These are phyloP conservation scores for Sorex araneus DNA, from an alignment of 2,113 vertebrate species.

Conservation along the genomic window DNA sequence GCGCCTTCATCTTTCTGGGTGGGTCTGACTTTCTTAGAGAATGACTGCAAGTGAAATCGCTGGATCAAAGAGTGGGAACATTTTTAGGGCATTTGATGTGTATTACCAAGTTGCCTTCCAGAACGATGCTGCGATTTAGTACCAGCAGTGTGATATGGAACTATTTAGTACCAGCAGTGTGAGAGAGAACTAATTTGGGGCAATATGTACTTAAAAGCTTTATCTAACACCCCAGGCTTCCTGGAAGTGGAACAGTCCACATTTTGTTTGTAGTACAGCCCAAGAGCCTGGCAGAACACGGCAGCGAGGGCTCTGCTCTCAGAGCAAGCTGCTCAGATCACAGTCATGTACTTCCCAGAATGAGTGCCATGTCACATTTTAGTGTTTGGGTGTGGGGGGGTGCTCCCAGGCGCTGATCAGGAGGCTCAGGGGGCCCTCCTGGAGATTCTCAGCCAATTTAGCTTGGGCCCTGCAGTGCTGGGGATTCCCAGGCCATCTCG, in stretches of 20 bases:
- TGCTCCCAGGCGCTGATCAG: too few species aligned
- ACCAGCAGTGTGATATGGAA: neutral
- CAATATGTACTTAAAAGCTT: slow-evolving; percentile 43
- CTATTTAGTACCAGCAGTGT: slow-evolving; percentile 2
- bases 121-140: slow-evolving; percentile 23
- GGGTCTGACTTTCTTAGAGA: slow-evolving; percentile 26
- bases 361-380: neutral
- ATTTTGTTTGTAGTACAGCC: neutral
- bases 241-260: neutral
- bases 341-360: neutral
- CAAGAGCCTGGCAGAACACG: neutral
- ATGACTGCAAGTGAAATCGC: slow-evolving; percentile 51
- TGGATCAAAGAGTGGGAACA: slow-evolving; percentile 19
- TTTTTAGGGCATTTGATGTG: slow-evolving; percentile 55
- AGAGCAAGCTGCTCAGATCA: neutral
- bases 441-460: too few species aligned
- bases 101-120: slow-evolving; percentile 28
- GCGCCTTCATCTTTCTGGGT: slow-evolving; percentile 6
- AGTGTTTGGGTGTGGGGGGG: neutral
- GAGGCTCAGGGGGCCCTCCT: too few species aligned
- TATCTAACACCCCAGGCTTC: slow-evolving; percentile 19
- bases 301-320: neutral
- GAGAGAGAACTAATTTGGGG: slow-evolving; percentile 1
- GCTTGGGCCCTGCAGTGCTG: too few species aligned
- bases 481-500: too few species aligned